Percentiles rank a stretch among this genome's conserved stretches.
Evolutionary conservation across 2,113 vertebrate genomes (phyloP).

Genomic region (Rhineura floridana): DNA sequence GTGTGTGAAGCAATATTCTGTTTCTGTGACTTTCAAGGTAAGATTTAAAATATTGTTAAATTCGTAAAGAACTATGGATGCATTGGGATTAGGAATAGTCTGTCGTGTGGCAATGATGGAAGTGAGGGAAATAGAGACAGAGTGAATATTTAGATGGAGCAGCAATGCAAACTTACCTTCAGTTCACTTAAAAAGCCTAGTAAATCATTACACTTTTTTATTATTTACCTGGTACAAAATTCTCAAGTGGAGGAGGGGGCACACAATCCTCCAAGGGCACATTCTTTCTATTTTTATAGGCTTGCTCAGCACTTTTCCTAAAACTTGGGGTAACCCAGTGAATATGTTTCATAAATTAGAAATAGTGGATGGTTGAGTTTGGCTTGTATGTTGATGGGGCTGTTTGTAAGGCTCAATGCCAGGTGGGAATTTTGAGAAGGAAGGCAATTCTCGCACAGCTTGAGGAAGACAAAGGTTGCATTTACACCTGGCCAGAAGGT

Average conservation of each 20-base stretch:
- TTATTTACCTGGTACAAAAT: conserved; percentile 77
- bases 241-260: conserved; percentile 36
- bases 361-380: conserved; percentile 25
- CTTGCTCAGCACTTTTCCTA: not conserved
- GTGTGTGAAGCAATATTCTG: conserved; percentile 62
- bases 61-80: conserved; percentile 61
- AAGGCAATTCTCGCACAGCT: conserved; percentile 77
- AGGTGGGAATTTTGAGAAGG: conserved; percentile 59
- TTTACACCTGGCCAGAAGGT: conserved; percentile 94
- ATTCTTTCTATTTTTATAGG: conserved; percentile 37
- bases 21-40: conserved; percentile 66
- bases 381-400: conserved; percentile 4
- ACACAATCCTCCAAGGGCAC: conserved; percentile 23
- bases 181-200: conserved; percentile 70
- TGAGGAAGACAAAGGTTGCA: conserved; percentile 97
- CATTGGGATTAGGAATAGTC: conserved; percentile 46
- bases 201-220: conserved; percentile 80
- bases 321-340: conserved; percentile 13
- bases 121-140: conserved; percentile 40
- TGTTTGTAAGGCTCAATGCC: conserved; percentile 49
- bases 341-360: conserved; percentile 31
- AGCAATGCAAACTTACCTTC: conserved; percentile 67
- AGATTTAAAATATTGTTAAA: conserved; percentile 58
- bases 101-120: conserved; percentile 40
- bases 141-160: conserved; percentile 62